phyloP scores from a whole-genome alignment of 2,888 invertebrate species.

The Calameuta idolon region DNA sequence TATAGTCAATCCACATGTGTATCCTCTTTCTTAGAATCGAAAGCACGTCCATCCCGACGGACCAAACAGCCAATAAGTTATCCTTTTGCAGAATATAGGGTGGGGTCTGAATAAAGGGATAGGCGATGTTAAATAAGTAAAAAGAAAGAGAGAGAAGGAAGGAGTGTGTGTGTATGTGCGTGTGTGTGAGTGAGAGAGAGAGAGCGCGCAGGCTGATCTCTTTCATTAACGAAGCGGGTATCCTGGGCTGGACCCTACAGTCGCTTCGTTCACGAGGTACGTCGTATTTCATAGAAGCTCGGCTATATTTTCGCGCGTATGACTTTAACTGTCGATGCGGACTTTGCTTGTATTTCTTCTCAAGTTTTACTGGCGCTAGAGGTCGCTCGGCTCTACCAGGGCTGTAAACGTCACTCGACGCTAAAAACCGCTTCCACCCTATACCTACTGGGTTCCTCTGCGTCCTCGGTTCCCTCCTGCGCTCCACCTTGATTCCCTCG shows the following conservation, averaged over 20 bases:
- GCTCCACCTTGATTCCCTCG: neutral
- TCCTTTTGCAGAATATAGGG: neutral
- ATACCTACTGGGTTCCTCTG: neutral
- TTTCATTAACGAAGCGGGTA: constrained; percentile 50
- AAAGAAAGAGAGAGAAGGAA: neutral
- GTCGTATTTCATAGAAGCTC: constrained; percentile 59
- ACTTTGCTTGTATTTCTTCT: constrained; percentile 59
- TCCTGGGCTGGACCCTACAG: constrained; percentile 23
- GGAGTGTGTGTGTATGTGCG: no score
- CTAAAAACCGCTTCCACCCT: constrained; percentile 28
- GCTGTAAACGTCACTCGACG: constrained; percentile 55
- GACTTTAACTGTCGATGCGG: constrained; percentile 63
- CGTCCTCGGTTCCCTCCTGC: neutral
- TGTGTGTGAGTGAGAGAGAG: no score
- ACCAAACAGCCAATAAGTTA: neutral
- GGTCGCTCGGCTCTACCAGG: constrained; percentile 43
- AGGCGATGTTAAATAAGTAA: neutral
- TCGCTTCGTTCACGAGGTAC: constrained; percentile 35
- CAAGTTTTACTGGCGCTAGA: constrained; percentile 59
- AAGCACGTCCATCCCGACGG: neutral
- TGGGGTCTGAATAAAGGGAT: neutral
- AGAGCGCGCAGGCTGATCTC: constrained; percentile 18
- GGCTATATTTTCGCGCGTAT: constrained; percentile 62
- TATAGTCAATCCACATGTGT: neutral
- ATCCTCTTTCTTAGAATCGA: neutral